Evolutionary conservation across 2,797 vertebrate species (phyloP).

Genomic region (Eulemur albifrons): DNA sequence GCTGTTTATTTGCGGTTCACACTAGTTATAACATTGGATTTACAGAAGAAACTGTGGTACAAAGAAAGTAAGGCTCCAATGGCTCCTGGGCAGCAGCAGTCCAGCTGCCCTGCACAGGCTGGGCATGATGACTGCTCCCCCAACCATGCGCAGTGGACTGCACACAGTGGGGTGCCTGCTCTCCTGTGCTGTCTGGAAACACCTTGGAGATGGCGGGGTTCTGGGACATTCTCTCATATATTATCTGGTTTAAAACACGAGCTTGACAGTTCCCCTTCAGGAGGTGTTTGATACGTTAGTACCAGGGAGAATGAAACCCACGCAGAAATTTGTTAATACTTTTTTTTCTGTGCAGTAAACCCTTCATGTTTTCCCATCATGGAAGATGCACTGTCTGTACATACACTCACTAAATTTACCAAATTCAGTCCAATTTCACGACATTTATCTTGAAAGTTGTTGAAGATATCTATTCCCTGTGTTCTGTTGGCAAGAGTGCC

Average conservation of each 20-base stretch:
- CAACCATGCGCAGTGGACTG: background rate
- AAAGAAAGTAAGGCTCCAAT: slow-evolving; percentile 75
- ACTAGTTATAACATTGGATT: slow-evolving; percentile 81
- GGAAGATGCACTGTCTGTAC: background rate
- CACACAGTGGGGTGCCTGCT: background rate
- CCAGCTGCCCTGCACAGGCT: slow-evolving; percentile 75
- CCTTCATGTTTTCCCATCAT: background rate
- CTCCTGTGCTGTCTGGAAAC: slow-evolving; percentile 44
- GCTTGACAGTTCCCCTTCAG: slow-evolving; percentile 40
- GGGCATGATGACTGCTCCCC: slow-evolving; percentile 41
- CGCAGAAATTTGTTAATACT: background rate
- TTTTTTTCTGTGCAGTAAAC: too few species aligned
- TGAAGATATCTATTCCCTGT: background rate
- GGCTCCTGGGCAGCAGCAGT: slow-evolving; percentile 77
- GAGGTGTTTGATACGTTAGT: slow-evolving; percentile 47
- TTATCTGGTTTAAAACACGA: slow-evolving; percentile 51
- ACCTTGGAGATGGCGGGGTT: slow-evolving; percentile 10
- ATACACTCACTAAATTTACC: background rate
- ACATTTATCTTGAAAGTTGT: background rate
- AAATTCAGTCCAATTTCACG: background rate
- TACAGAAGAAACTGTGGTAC: slow-evolving; percentile 83
- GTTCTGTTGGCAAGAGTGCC: background rate
- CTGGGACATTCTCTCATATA: background rate
- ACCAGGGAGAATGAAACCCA: slow-evolving; percentile 58
- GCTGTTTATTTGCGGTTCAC: slow-evolving; percentile 84